phyloP scores from a whole-genome alignment of 1,140 invertebrate genomes.

The Linepithema humile region DNA sequence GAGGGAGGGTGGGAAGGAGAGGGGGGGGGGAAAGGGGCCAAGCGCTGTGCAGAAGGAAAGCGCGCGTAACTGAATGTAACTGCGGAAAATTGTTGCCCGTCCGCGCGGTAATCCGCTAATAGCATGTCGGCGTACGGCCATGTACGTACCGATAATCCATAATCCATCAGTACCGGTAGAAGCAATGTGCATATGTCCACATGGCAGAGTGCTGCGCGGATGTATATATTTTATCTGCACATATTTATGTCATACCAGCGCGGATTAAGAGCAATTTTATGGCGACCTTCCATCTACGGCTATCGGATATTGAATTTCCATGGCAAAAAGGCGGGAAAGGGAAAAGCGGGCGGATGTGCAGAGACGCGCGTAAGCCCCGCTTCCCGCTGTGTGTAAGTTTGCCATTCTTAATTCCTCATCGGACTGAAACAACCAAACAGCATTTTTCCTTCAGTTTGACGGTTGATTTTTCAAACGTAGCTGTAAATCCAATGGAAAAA shows the following conservation, averaged over 20 bases:
- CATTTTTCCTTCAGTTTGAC: conserved; percentile 38
- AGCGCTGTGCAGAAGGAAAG: background rate
- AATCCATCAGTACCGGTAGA: conserved; percentile 75
- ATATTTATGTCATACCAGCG: conserved; percentile 42
- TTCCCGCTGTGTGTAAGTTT: background rate
- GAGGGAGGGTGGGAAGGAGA: conserved; percentile 22
- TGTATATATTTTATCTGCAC: conserved; percentile 44
- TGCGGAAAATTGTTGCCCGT: conserved; percentile 77
- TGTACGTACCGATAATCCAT: conserved; percentile 77
- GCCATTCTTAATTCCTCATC: conserved; percentile 45
- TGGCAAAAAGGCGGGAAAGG: background rate
- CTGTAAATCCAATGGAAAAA: conserved; percentile 20
- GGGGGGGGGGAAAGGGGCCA: background rate
- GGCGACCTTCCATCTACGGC: conserved; percentile 30
- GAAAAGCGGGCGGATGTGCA: background rate
- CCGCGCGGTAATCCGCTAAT: conserved; percentile 80
- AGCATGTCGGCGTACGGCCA: conserved; percentile 74
- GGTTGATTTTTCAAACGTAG: conserved; percentile 59
- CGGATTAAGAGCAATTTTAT: conserved; percentile 55
- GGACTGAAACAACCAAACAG: conserved; percentile 40
- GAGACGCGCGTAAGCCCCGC: background rate
- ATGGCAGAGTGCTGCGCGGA: background rate
- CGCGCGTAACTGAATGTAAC: conserved; percentile 61
- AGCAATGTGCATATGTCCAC: conserved; percentile 27
- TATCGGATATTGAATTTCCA: conserved; percentile 52